Evolutionary conservation across 2,113 vertebrate species (phyloP).

Genomic region (Gymnogyps californianus): DNA sequence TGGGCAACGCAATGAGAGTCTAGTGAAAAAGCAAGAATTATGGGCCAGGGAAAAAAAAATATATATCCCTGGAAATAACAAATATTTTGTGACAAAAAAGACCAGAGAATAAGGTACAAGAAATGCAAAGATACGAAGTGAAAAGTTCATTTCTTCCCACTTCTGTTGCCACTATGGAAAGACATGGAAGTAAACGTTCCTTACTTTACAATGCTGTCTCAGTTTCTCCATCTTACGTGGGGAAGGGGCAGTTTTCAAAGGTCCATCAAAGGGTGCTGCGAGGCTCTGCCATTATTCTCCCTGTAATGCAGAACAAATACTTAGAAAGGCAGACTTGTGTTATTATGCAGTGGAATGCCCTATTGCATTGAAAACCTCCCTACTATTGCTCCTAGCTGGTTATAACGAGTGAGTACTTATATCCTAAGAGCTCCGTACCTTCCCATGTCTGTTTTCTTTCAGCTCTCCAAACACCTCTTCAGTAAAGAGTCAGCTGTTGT

Average conservation of each 20-base stretch:
- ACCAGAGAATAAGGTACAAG: not conserved
- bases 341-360: not conserved
- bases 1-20: not conserved
- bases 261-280: too few relatives aligned
- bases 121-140: not conserved
- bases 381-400: too few relatives aligned
- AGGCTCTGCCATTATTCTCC: not conserved
- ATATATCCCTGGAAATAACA: not conserved
- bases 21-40: not conserved
- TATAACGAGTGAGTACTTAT: fast-evolving
- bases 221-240: not conserved
- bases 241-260: not conserved
- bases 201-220: not conserved
- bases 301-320: not conserved
- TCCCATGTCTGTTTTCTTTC: not conserved
- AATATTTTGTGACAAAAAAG: not conserved
- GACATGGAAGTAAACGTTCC: not conserved
- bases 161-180: not conserved
- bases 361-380: not conserved
- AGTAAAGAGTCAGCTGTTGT: not conserved
- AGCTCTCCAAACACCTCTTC: not conserved
- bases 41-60: not conserved
- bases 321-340: not conserved
- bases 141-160: not conserved
- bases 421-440: fast-evolving